Conservation (phyloP, 2,797 vertebrate species). For the Thaleichthys pacificus region DNA sequence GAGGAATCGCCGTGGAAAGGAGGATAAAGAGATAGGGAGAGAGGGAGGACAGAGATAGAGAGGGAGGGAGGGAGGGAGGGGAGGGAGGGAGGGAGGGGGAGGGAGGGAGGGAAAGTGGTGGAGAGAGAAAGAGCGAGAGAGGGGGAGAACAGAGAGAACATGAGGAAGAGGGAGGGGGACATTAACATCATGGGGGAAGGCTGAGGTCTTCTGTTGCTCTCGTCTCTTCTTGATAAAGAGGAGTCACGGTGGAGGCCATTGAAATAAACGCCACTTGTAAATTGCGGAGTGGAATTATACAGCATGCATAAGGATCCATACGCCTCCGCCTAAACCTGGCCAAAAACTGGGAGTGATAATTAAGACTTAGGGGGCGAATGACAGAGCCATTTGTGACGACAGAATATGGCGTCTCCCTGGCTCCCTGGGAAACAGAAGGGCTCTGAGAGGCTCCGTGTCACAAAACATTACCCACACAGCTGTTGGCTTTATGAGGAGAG, state of each 20-base stretch:
- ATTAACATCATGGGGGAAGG: slow-evolving; percentile 31
- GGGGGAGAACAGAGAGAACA: neutral
- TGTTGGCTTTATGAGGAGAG: slow-evolving; percentile 76
- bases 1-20: slow-evolving; percentile 22
- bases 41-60: neutral
- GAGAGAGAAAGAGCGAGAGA: neutral
- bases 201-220: slow-evolving; percentile 62
- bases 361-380: slow-evolving; percentile 81
- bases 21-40: neutral
- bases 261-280: slow-evolving; percentile 76
- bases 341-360: slow-evolving; percentile 72
- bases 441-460: slow-evolving; percentile 74
- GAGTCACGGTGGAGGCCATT: slow-evolving; percentile 65
- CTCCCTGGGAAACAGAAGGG: slow-evolving; percentile 75
- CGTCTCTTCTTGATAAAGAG: slow-evolving; percentile 63
- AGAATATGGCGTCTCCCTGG: slow-evolving; percentile 71
- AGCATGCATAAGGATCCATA: slow-evolving; percentile 71
- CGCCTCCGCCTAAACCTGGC: slow-evolving; percentile 62
- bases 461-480: slow-evolving; percentile 82
- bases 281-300: slow-evolving; percentile 74
- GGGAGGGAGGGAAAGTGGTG: no score
- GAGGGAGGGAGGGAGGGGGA: neutral
- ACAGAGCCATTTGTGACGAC: slow-evolving; percentile 75
- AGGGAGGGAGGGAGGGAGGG: neutral
- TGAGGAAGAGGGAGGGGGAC: slow-evolving; percentile 34